phyloP scores from a whole-genome alignment of 2,797 vertebrate species.

The Pseudotriccus pelzelni region DNA sequence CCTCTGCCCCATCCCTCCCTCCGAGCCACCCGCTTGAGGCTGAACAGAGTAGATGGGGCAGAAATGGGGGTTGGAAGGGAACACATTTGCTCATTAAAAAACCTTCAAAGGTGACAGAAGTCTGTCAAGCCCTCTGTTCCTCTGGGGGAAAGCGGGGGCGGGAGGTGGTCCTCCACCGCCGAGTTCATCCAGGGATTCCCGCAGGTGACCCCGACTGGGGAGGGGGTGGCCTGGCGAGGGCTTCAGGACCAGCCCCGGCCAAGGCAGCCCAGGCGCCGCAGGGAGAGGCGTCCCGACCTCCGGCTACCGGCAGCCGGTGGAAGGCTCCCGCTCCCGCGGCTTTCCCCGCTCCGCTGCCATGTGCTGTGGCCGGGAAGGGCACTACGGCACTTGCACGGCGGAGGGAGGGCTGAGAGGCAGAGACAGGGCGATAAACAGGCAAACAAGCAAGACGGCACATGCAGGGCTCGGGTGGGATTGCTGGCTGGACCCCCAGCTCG shows the following conservation, averaged over 20 bases:
- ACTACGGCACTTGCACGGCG: background rate
- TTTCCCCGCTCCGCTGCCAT: fast-evolving
- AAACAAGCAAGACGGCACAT: background rate
- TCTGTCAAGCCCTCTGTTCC: background rate
- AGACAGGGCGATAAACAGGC: background rate
- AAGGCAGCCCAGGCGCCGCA: background rate
- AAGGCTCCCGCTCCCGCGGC: fast-evolving
- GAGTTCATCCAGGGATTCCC: background rate
- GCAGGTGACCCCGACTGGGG: background rate
- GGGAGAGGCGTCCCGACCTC: background rate
- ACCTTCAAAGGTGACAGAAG: slow-evolving; percentile 29
- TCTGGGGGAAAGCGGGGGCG: background rate
- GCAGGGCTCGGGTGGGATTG: background rate
- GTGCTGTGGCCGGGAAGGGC: fast-evolving
- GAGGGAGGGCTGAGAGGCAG: background rate
- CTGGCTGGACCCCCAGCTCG: background rate
- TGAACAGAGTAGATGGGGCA: slow-evolving; percentile 58
- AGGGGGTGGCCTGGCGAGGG: background rate
- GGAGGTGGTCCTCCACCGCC: too few relatives aligned
- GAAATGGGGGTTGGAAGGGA: slow-evolving; percentile 10
- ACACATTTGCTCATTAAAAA: slow-evolving; percentile 35
- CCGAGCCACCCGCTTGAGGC: background rate
- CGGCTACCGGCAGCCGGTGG: background rate
- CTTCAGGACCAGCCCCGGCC: fast-evolving
- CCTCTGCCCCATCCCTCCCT: background rate